A percentile compares a stretch with the other conserved stretches of the same genome.
phyloP scores from a whole-genome alignment of 2,888 invertebrate species.

The Molorchus minor region DNA sequence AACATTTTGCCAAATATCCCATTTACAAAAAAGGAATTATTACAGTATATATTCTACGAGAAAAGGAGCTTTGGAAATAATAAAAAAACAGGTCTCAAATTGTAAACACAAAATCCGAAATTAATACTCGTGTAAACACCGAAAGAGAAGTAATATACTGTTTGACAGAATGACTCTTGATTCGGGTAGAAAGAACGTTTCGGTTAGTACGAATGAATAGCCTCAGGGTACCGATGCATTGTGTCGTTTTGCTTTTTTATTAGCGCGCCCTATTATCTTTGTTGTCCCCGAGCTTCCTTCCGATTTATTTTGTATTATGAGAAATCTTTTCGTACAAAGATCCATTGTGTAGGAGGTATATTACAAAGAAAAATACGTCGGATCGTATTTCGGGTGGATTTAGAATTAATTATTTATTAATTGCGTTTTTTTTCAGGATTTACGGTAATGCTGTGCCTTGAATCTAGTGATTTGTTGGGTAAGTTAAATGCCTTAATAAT shows the following conservation, averaged over 20 bases:
- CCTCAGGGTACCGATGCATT: constrained; percentile 32
- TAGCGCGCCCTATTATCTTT: constrained; percentile 43
- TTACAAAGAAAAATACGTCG: constrained; percentile 5
- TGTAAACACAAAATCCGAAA: constrained; percentile 19
- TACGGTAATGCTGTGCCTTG: not conserved
- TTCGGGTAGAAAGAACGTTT: constrained; percentile 37
- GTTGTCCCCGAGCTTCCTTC: constrained; percentile 48
- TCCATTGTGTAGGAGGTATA: constrained; percentile 13
- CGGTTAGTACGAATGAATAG: constrained; percentile 39
- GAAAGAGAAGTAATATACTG: constrained; percentile 23
- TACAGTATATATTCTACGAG: no score
- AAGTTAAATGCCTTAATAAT: no score
- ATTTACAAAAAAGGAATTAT: no score
- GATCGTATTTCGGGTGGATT: constrained; percentile 7
- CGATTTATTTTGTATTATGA: constrained; percentile 52
- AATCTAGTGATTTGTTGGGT: no score
- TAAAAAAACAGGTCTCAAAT: no score
- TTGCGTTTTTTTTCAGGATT: constrained; percentile 6
- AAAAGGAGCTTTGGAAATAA: no score
- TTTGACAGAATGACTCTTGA: constrained; percentile 37
- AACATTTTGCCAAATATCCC: no score
- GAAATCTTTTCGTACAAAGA: constrained; percentile 35
- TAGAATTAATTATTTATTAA: constrained; percentile 16
- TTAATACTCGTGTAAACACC: constrained; percentile 31
- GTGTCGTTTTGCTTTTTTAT: constrained; percentile 28